A percentile compares a stretch with the other conserved stretches of the same genome.
Evolutionary conservation across 2,888 invertebrate genomes (phyloP).

Genomic region (Abrostola triplasia): DNA sequence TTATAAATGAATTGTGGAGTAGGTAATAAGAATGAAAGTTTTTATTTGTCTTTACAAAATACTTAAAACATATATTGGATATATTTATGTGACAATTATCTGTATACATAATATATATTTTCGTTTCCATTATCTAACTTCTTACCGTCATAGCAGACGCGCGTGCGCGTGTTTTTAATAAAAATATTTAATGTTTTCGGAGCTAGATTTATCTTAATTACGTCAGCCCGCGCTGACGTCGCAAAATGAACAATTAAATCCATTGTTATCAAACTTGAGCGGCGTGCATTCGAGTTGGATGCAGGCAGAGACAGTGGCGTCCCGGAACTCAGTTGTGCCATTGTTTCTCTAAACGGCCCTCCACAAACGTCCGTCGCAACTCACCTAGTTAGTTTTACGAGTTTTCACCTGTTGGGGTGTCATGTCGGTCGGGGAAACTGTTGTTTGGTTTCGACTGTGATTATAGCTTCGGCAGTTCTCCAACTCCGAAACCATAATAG

Average conservation of each 20-base stretch:
- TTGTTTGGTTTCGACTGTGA: conserved; percentile 40
- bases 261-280: conserved; percentile 47
- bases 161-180: conserved; percentile 5
- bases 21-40: conserved; percentile 60
- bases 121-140: neutral
- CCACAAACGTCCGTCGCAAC: conserved; percentile 54
- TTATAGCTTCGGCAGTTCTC: conserved; percentile 23
- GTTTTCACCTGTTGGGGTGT: conserved; percentile 57
- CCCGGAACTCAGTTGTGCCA: conserved; percentile 58
- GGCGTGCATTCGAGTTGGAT: conserved; percentile 44
- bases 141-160: neutral
- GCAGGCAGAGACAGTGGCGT: conserved; percentile 43
- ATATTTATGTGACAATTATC: no score
- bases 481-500: conserved; percentile 25
- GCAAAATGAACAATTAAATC: conserved; percentile 52
- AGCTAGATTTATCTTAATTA: conserved; percentile 38
- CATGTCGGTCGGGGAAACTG: conserved; percentile 39
- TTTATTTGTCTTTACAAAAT: conserved; percentile 29
- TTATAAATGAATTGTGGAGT: conserved; percentile 65
- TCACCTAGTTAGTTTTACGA: conserved; percentile 63
- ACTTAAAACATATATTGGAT: no score
- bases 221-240: conserved; percentile 31
- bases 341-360: conserved; percentile 70
- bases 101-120: no score
- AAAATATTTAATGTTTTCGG: conserved; percentile 15